Base-by-base conservation (phyloP, 2,113 vertebrate genomes). In the Hypocryptadius cinnamomeus region DNA sequence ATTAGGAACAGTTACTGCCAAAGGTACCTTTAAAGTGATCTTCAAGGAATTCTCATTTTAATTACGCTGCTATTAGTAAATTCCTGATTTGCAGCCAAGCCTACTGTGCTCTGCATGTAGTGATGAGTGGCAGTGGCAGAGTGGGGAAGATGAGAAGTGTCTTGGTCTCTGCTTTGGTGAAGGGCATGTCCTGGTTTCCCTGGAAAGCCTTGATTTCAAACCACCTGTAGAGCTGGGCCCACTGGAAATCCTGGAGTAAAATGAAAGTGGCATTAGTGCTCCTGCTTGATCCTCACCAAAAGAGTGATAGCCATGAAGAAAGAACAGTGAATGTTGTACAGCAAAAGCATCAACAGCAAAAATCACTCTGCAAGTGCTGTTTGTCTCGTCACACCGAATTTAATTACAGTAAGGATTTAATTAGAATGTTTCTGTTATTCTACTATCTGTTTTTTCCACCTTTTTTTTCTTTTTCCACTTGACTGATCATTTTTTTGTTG, bases 351-450 rank as follows among this genome's bases (percentile, higher is more conserved):
- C 37, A 23, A 60, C 51, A 60, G 61, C 70, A 91, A 85, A 83
- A 92, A 59, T 42, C 47, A 13, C 53, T 20, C 91, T 69, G 60
- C 63, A 37, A 90, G 68, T 24, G 60, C 59, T 60, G 81, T 70
- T 92, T 76, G 60, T 90, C 79, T 83, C 68, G 24, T 96, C 64
- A 78, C 79, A 45, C 81, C 35, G 56, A 63, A 93, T 87, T 77
- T 83, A 92, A 91, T 96, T 94, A 95, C 85, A 88, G 48, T 31
- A 24, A 37, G 65, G 40, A 71, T 90, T 91, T 94, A 88, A 95
- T 91, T 92, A 83, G n/a, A 48, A 27, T 48, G 86, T 68, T 86
- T 60, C 68, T 91, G 71, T 91, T 94, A 85, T 94, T 92, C 78
- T 24, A 11, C 72, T 94, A 27, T 73, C 92, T 87, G 37, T 8